Percentiles rank a stretch among this genome's conserved stretches.
Conservation (phyloP, 2,888 invertebrate genomes). For the Scelioninae gen. 2 region DNA sequence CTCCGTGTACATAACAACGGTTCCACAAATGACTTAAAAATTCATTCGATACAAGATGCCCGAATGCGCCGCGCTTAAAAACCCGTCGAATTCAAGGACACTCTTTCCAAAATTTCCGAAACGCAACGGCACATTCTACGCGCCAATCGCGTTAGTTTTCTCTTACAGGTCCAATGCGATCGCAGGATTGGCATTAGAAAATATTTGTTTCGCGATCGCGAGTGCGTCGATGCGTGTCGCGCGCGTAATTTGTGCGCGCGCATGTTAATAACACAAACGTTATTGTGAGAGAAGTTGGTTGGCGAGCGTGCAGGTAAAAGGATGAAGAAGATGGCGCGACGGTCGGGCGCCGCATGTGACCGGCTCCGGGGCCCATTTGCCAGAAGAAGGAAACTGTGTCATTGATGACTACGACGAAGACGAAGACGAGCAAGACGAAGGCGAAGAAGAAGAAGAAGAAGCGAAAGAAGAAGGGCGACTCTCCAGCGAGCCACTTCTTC, state of each 20-base stretch:
- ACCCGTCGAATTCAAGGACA: no score
- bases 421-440: constrained; percentile 48
- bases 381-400: constrained; percentile 57
- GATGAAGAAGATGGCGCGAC: constrained; percentile 10
- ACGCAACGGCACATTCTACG: no score
- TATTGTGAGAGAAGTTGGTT: no score
- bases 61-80: no score
- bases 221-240: constrained; percentile 27
- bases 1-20: no score
- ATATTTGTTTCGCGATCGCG: constrained; percentile 18
- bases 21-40: no score
- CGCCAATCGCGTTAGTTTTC: constrained; percentile 25
- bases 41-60: no score
- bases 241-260: background rate
- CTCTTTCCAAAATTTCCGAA: no score
- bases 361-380: constrained; percentile 50
- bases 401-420: no score
- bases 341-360: constrained; percentile 28
- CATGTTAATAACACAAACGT: constrained; percentile 29
- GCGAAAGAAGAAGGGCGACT: constrained; percentile 34
- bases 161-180: constrained; percentile 5
- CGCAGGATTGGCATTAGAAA: constrained; percentile 35
- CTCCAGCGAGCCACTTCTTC: constrained; percentile 49
- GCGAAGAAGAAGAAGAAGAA: constrained; percentile 62
- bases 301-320: constrained; percentile 9